phyloP scores from a whole-genome alignment of 2,888 invertebrate genomes.

The Electrophaes corylata region DNA sequence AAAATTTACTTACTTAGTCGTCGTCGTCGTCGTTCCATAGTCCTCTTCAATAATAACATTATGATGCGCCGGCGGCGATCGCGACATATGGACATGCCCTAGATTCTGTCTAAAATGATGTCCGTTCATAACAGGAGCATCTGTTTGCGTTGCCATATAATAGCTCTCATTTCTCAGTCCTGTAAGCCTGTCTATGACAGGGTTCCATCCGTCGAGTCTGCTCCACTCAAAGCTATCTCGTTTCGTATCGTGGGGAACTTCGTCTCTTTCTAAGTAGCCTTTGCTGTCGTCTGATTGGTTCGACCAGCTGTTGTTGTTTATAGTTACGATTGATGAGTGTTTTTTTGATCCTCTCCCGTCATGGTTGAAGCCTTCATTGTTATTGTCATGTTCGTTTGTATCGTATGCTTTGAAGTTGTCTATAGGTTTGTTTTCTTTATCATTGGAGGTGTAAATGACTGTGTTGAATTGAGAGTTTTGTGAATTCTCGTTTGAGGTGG shows the following conservation, averaged over 20 bases:
- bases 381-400: constrained; percentile 34
- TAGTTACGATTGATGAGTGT: constrained; percentile 78
- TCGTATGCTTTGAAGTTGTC: constrained; percentile 56
- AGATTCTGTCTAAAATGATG: constrained; percentile 68
- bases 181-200: constrained; percentile 94
- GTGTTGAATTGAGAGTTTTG: constrained; percentile 67
- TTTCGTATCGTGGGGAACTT: constrained; percentile 77
- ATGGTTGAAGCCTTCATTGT: constrained; percentile 49
- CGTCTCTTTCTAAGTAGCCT: constrained; percentile 77
- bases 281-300: constrained; percentile 81
- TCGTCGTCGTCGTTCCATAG: constrained; percentile 70
- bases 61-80: constrained; percentile 79
- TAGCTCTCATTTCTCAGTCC: constrained; percentile 95
- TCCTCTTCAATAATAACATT: constrained; percentile 88
- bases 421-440: constrained; percentile 69
- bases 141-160: constrained; percentile 91
- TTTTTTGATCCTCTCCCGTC: constrained; percentile 68
- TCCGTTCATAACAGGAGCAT: constrained; percentile 81
- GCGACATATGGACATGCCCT: constrained; percentile 73
- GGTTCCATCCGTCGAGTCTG: constrained; percentile 90
- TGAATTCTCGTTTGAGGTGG: constrained; percentile 70
- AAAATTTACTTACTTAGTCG: constrained; percentile 52
- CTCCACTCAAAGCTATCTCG: constrained; percentile 85
- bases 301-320: constrained; percentile 81
- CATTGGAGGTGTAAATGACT: constrained; percentile 73